Conservation (phyloP, 2,797 vertebrate species). For the Echiichthys vipera region DNA sequence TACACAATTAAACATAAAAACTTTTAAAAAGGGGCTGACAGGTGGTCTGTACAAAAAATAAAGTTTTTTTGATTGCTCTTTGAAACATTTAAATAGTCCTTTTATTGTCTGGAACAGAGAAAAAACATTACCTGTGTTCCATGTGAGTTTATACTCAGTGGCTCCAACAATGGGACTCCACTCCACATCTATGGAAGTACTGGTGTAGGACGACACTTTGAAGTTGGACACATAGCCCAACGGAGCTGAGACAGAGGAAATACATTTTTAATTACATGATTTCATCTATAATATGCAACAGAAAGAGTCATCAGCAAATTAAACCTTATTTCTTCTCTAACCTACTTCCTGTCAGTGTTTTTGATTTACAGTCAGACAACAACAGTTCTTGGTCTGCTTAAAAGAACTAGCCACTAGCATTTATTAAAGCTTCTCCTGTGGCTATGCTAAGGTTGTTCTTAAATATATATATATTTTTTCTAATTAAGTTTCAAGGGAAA, state of each 20-base stretch:
- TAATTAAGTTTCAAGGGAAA: neutral
- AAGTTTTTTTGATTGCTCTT: neutral
- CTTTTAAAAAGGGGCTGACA: neutral
- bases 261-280: neutral
- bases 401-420: too few species aligned
- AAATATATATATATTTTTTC: neutral
- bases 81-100: neutral
- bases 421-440: neutral
- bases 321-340: neutral
- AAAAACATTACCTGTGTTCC: conserved; percentile 81
- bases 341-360: too few species aligned
- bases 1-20: neutral
- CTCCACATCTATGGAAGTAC: conserved; percentile 85
- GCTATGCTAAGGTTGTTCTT: neutral
- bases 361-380: too few species aligned
- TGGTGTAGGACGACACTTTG: conserved; percentile 87
- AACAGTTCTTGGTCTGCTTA: too few species aligned
- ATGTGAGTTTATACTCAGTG: conserved; percentile 90
- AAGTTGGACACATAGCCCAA: conserved; percentile 91
- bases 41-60: neutral
- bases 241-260: conserved; percentile 76
- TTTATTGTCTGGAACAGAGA: neutral
- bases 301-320: neutral
- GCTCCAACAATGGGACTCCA: conserved; percentile 90
- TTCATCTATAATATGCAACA: neutral